Base-by-base conservation (phyloP, 2,113 vertebrate species). In the Macquaria australasica region DNA sequence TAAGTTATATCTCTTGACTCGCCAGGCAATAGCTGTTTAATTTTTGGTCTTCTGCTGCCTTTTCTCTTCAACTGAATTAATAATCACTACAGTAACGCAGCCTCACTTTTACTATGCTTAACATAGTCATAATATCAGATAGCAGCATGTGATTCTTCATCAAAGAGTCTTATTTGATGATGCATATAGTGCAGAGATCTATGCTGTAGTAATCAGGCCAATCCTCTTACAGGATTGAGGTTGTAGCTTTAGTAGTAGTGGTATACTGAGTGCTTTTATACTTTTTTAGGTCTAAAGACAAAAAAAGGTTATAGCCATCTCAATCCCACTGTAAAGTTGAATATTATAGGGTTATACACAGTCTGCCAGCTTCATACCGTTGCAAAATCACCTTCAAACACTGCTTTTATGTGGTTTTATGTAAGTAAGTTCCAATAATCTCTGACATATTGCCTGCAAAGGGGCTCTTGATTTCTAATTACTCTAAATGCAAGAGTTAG, bases 161-260 rank as follows among this genome's bases (percentile, higher is more conserved):
- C 70, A 67, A 60, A 67, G 53, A 39, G 68, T 53, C 20, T 70
- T 25, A 69, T 43, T 72, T 73, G 37, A 58, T 75, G 55, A 85
- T 73, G 43, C 25, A 2, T 31, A 14, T 45, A 56, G 53, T 20
- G n/a, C 43, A 74, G 72, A 77, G 68, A 83, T 76, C 53, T 73
- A 41, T 50, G 4, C 34, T 72, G 60, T 85, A 34, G 23, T 62
- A 63, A 85, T 85, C 64, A 66, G 63, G 51, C 21, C 53, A 89
- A 90, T 88, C 90, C 63, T 85, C 62, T 90, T 80, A 89, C 2
- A 60, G 53, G 87, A 85, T 88, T 90, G 74, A 73, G 43, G 55
- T 28, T 63, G 48, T 72, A 28, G 70, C 59, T 77, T 34, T 76
- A 58, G 28, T 21, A 10, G 71, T 43, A 43, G 43, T 43, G 28